Percentiles rank a stretch among this genome's conserved stretches.
phyloP scores from a whole-genome alignment of 2,888 invertebrate genomes.

The Drosophila neotestacea region DNA sequence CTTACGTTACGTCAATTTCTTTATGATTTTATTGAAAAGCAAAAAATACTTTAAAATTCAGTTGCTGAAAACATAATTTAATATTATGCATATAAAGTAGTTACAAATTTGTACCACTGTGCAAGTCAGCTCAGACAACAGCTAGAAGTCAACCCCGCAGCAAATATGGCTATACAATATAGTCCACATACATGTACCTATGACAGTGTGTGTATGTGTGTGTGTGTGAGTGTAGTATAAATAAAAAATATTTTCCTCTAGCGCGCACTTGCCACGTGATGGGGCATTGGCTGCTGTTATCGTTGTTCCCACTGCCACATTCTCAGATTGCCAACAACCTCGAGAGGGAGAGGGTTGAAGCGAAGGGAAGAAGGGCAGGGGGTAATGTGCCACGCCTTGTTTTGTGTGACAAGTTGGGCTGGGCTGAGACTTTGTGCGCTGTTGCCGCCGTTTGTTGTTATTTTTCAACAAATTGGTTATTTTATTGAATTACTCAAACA shows the following conservation, averaged over 20 bases:
- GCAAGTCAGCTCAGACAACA: conserved; percentile 9
- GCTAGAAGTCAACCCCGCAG: conserved; percentile 35
- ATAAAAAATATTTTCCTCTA: conserved; percentile 74
- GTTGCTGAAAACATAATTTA: background rate
- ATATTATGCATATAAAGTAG: background rate
- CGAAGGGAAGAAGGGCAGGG: background rate
- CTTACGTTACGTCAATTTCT: too few relatives aligned
- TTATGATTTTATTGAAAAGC: background rate
- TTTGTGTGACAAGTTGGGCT: conserved; percentile 70
- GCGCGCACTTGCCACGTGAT: conserved; percentile 70
- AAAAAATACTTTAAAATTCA: background rate
- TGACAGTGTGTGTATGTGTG: conserved; percentile 15
- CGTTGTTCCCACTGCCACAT: conserved; percentile 31
- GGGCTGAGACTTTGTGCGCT: conserved; percentile 51
- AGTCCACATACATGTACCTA: conserved; percentile 40
- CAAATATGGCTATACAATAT: conserved; percentile 70
- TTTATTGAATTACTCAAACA: conserved; percentile 81
- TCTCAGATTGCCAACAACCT: conserved; percentile 47
- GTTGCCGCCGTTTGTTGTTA: conserved; percentile 72
- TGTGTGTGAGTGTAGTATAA: conserved; percentile 38
- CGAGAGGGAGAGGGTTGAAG: background rate
- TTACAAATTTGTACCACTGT: conserved; percentile 26
- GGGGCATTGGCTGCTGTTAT: conserved; percentile 52
- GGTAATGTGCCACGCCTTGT: conserved; percentile 13
- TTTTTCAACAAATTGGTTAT: conserved; percentile 79